These are phyloP conservation scores for Neomonachus schauinslandi DNA, from an alignment of 2,113 vertebrate species.

Conservation along the genomic window DNA sequence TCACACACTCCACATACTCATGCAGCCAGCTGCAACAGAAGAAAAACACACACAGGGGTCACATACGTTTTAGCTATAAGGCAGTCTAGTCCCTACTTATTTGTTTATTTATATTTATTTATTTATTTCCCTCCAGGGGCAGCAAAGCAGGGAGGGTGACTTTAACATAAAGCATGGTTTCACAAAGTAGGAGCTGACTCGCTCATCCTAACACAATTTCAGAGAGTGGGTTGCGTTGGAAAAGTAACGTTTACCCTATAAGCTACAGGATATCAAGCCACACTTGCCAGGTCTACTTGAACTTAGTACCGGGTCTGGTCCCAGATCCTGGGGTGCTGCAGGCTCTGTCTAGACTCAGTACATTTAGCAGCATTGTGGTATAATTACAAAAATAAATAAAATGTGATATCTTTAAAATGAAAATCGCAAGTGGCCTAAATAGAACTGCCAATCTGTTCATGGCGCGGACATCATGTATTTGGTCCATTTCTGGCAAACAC, in stretches of 20 bases:
- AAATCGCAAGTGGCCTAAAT: neutral
- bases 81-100: neutral
- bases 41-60: neutral
- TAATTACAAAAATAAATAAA: conserved; percentile 31
- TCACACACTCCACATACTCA: neutral
- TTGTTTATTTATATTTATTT: neutral
- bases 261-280: neutral
- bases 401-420: neutral
- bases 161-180: neutral
- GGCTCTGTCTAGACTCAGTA: neutral
- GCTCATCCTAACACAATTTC: neutral
- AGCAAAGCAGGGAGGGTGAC: neutral
- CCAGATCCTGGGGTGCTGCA: neutral
- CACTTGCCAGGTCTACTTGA: too few relatives aligned
- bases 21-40: neutral
- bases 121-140: neutral
- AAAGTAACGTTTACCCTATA: neutral
- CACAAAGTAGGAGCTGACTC: neutral
- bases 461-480: neutral
- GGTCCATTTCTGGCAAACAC: neutral
- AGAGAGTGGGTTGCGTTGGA: neutral
- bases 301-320: neutral
- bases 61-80: neutral
- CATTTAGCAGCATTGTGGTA: neutral
- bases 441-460: neutral